A percentile compares a stretch with the other conserved stretches of the same genome.
phyloP scores from a whole-genome alignment of 2,888 invertebrate species.

The Folsomia manolachei region DNA sequence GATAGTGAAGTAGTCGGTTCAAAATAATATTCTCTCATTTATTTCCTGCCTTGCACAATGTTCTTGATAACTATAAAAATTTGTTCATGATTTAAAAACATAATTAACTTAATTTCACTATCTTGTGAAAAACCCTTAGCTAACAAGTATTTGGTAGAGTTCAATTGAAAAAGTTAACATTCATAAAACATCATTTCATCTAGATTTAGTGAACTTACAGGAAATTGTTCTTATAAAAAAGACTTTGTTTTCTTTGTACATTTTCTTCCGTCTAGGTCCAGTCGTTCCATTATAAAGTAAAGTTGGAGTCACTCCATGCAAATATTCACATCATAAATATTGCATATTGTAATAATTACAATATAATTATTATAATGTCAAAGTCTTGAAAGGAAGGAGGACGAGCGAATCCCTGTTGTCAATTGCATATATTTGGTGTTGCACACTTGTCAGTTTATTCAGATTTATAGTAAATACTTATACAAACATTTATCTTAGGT shows the following conservation, averaged over 20 bases:
- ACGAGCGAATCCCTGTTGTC: neutral
- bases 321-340: too few relatives aligned
- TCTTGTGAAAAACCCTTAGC: too few relatives aligned
- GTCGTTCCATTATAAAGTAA: neutral
- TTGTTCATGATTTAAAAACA: too few relatives aligned
- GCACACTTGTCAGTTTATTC: neutral
- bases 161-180: too few relatives aligned
- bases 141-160: too few relatives aligned
- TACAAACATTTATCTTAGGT: neutral
- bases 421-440: conserved; percentile 4
- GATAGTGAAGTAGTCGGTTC: too few relatives aligned
- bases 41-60: too few relatives aligned
- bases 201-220: neutral
- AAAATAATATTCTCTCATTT: too few relatives aligned
- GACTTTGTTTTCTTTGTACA: neutral
- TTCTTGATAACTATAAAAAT: too few relatives aligned
- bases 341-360: neutral
- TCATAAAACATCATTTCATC: too few relatives aligned
- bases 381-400: neutral
- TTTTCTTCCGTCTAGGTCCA: neutral
- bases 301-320: neutral
- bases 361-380: neutral
- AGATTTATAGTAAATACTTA: neutral
- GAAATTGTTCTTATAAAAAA: neutral
- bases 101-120: too few relatives aligned